Base-by-base conservation (phyloP, 2,113 vertebrate species). In the Suricata suricatta region DNA sequence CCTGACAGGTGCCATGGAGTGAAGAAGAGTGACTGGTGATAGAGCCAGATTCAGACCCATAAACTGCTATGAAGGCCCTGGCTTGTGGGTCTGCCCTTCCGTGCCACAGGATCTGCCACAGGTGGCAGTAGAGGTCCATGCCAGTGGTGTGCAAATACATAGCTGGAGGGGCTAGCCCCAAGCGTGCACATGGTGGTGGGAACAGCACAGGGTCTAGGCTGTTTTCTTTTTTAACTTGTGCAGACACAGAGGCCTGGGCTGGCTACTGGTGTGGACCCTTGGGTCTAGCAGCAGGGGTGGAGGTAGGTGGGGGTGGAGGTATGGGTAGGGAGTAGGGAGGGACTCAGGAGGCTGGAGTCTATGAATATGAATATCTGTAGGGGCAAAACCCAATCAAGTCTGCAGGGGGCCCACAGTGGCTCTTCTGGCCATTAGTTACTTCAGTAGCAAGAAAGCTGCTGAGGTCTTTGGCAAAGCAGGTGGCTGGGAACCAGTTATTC, bases 341-440 rank as follows among this genome's bases (percentile, higher is more conserved):
- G 14, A 38, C 8, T 27, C 52, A 27, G 50, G 5, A 6, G 3
- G 25, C 38, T 35, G 38, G 33, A 4, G 19, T 17, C 86, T 14
- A 0, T 2, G 4, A 89, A 64, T 11, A 13, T 41, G 85, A 74
- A 1, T 41, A 71, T 16, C 44, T n/a, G 3, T 15, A n/a, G 31
- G 31, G 38, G 38, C 44, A 19, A 47, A 25, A 9, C 66, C 66
- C 29, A 47, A 13, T 19, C 41, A 83, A 88, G 64, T n/a, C 19
- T n/a, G 3, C 27, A 33, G 19, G n/a, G 1, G 33, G 16, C 47
- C 66, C 3, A 3, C 2, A 10, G 66, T 0, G 5, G 63, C 35
- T 68, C n/a, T 38, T 54, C 41, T 12, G 19, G 72, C 83, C 23
- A 1, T 15, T 41, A 50, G 35, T 66, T 35, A 23, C 74, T 68